Evolutionary conservation across 2,113 vertebrate species (phyloP).

Genomic region (Sylvilagus bachmani): DNA sequence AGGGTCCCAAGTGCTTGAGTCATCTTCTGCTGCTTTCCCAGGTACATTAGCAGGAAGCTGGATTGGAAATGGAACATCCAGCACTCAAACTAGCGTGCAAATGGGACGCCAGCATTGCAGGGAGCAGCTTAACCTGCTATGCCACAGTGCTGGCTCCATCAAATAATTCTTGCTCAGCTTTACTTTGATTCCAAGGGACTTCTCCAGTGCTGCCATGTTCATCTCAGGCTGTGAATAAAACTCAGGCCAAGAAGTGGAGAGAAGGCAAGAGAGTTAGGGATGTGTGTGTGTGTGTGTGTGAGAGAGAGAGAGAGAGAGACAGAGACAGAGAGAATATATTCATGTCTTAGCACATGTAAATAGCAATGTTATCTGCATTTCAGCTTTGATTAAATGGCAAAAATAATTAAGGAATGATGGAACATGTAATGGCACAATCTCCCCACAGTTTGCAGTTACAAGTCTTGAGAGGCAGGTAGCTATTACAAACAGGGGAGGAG

Average conservation of each 20-base stretch:
- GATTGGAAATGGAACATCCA: too few relatives aligned
- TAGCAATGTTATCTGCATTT: conserved; percentile 70
- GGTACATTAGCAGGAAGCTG: too few relatives aligned
- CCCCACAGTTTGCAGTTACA: neutral
- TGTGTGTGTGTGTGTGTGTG: neutral
- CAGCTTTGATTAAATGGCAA: conserved; percentile 40
- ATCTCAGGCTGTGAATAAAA: neutral
- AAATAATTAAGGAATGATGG: conserved; percentile 56
- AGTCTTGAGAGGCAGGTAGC: neutral
- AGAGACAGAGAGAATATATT: neutral
- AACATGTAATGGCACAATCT: conserved; percentile 49
- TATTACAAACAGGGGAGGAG: neutral
- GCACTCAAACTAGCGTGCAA: too few relatives aligned
- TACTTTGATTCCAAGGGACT: neutral
- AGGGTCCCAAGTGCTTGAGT: too few relatives aligned
- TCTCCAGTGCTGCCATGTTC: neutral
- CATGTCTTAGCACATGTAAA: conserved; percentile 33
- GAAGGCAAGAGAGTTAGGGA: neutral
- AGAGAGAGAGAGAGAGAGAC: too few relatives aligned
- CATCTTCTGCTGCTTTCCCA: too few relatives aligned
- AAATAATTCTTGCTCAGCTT: too few relatives aligned
- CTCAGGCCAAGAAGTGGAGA: conserved; percentile 27
- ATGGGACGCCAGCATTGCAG: too few relatives aligned
- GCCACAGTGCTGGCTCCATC: too few relatives aligned
- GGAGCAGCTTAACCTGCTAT: too few relatives aligned